Evolutionary conservation across 2,797 vertebrate species (phyloP).

Genomic region (Clarias pachynema): DNA sequence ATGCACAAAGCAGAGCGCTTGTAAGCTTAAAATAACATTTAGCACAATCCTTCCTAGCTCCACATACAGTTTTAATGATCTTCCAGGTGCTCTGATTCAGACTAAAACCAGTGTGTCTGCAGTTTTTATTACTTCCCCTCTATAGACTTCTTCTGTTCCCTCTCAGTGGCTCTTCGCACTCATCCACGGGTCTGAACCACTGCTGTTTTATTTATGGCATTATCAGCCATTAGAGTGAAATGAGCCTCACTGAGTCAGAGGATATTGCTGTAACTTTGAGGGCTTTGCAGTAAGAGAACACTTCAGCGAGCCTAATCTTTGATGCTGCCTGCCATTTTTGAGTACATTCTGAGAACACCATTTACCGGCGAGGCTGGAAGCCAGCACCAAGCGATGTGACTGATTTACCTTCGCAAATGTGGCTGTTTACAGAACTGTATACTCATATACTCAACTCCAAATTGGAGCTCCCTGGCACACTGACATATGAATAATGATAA

Average conservation of each 20-base stretch:
- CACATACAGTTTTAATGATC: conserved; percentile 50
- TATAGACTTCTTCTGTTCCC: conserved; percentile 19
- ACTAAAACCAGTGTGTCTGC: conserved; percentile 36
- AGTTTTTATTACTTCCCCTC: conserved; percentile 18
- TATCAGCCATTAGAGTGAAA: conserved; percentile 58
- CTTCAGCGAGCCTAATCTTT: conserved; percentile 51
- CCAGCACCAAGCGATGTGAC: conserved; percentile 17
- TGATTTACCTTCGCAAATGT: conserved; percentile 46
- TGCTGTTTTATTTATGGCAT: conserved; percentile 57
- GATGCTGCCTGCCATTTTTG: conserved; percentile 52
- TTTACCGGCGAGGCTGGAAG: conserved; percentile 41
- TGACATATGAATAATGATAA: not conserved
- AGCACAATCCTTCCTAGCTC: conserved; percentile 42
- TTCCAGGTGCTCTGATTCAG: conserved; percentile 44
- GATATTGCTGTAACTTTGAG: conserved; percentile 51
- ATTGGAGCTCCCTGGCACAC: not conserved
- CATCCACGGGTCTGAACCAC: conserved; percentile 41
- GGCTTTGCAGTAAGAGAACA: conserved; percentile 52
- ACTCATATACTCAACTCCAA: conserved; percentile 24
- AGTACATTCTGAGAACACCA: conserved; percentile 37
- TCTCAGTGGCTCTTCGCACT: conserved; percentile 23
- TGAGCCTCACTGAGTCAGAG: conserved; percentile 49
- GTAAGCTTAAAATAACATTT: conserved; percentile 48
- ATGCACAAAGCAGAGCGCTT: conserved; percentile 39
- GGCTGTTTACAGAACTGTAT: conserved; percentile 29